phyloP scores from a whole-genome alignment of 1,140 invertebrate species.

The Caenorhabditis brenneri region DNA sequence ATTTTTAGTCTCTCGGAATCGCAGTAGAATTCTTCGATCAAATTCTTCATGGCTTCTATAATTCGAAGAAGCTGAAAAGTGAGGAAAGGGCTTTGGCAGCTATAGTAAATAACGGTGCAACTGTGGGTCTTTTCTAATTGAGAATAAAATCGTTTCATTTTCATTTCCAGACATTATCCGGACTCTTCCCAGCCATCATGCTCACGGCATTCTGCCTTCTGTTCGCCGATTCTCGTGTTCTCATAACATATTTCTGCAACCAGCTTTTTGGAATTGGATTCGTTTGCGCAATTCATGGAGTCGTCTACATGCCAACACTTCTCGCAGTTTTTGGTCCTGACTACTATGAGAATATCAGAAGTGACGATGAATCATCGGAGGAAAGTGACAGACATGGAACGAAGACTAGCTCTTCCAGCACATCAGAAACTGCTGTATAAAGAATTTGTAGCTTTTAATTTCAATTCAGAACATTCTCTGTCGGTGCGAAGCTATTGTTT shows the following conservation, averaged over 20 bases:
- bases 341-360: neutral
- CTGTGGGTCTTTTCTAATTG: neutral
- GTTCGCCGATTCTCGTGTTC: conserved; percentile 30
- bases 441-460: neutral
- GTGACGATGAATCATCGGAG: neutral
- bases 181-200: conserved; percentile 18
- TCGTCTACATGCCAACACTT: conserved; percentile 18
- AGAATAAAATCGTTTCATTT: neutral
- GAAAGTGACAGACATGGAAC: neutral
- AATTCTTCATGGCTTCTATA: conserved; percentile 15
- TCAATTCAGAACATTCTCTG: too few relatives aligned
- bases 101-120: neutral
- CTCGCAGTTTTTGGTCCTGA: neutral
- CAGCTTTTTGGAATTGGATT: neutral
- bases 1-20: conserved; percentile 20
- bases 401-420: conserved; percentile 8
- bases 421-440: conserved; percentile 14
- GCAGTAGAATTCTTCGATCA: conserved; percentile 1
- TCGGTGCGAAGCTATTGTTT: neutral
- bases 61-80: conserved; percentile 4
- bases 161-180: neutral
- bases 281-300: neutral
- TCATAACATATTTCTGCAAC: neutral
- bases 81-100: neutral
- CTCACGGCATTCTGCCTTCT: neutral